Percentiles rank a stretch among this genome's conserved stretches.
These are phyloP conservation scores for Lithobates sylvaticus DNA, from an alignment of 2,797 vertebrate genomes.

Conservation along the genomic window DNA sequence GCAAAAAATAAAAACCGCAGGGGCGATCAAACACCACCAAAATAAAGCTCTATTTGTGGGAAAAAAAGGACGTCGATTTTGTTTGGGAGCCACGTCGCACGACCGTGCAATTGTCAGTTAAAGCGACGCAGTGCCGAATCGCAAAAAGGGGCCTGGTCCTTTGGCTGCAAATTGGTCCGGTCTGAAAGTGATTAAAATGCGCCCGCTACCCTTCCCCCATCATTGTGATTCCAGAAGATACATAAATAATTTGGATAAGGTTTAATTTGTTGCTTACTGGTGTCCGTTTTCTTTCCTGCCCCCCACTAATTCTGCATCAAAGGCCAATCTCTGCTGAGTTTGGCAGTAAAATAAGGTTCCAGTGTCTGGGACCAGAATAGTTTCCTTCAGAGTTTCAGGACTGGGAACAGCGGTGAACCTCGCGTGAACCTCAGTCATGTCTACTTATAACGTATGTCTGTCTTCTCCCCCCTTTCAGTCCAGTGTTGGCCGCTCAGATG, in stretches of 20 bases:
- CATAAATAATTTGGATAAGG: not conserved
- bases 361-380: conserved; percentile 41
- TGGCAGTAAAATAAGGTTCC: conserved; percentile 44
- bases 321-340: not conserved
- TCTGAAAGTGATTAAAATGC: too few species aligned
- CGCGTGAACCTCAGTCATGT: conserved; percentile 42
- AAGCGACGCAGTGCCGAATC: too few species aligned
- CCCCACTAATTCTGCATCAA: conserved; percentile 11
- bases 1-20: too few species aligned
- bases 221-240: not conserved
- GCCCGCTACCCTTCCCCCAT: not conserved
- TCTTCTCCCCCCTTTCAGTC: conserved; percentile 26
- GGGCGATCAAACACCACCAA: too few species aligned
- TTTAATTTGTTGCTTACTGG: conserved; percentile 48
- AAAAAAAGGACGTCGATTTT: too few species aligned
- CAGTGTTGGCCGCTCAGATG: not conserved
- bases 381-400: not conserved
- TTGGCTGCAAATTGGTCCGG: too few species aligned
- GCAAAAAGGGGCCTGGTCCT: too few species aligned
- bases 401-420: conserved; percentile 45
- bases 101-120: too few species aligned
- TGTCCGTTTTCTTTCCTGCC: conserved; percentile 16
- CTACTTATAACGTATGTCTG: conserved; percentile 40
- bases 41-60: too few species aligned
- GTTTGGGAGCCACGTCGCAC: too few species aligned